Base-by-base conservation (phyloP, 2,888 invertebrate species). In the Brenthis daphne region DNA sequence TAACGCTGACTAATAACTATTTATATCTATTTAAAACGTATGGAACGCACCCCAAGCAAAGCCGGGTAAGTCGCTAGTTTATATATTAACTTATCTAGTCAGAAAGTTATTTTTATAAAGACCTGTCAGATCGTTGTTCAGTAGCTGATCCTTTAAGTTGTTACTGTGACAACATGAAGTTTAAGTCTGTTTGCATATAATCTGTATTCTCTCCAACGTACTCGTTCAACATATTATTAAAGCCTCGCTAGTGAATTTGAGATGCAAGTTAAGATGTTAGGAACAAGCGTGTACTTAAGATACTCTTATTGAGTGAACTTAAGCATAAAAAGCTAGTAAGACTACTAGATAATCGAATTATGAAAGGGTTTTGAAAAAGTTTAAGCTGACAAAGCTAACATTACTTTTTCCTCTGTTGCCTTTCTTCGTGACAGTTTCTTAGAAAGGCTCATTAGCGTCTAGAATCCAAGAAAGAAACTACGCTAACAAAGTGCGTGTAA, bases 121-220 rank as follows among this genome's bases (percentile, higher is more conserved):
- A 14, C 51, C 63, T 50, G 48, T 33, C 43, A 51, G 43, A 63
- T 63, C 37, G 20, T 37, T 37, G 53, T 63, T 37, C 14, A 37
- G 53, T 53, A 13, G 16, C 8, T 24, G 43, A 56, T 33, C 56
- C 56, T 55, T 50, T 63, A 67, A 68, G 67, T 69, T 67, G 65
- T 63, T 73, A 61, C 64, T 68, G 72, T 71, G 73, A 72, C 70
- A 73, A 70, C 69, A 64, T 58, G 56, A 68, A 70, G 72, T 73
- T 70, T 74, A 74, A 64, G 57, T 73, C 76, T 78, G 74, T 80
- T 80, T 77, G 75, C 75, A 76, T 76, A 76, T 78, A 77, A 79
- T 76, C 77, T 75, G 74, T 75, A 76, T 75, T 75, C 77, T 66
- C 67, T 67, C 47, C 56, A 55, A 14, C 63, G 58, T 74, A 77